Conservation (phyloP, 2,113 vertebrate genomes). For the Sinosuthora webbiana region DNA sequence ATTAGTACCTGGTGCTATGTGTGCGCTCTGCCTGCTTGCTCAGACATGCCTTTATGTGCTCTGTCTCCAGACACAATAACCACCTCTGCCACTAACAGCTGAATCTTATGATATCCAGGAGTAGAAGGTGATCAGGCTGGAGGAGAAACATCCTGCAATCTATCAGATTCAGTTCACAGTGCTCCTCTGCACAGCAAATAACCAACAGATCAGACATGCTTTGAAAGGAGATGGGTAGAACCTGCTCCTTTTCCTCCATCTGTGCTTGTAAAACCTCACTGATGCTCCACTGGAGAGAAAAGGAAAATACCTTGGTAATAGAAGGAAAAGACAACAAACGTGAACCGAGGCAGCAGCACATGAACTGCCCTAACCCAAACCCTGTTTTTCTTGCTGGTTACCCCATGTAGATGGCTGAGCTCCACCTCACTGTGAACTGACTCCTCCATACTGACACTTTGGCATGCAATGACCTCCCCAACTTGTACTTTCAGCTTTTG, state of each 20-base stretch:
- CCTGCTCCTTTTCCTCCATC: neutral
- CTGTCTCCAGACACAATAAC: neutral
- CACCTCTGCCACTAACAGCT: neutral
- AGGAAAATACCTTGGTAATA: neutral
- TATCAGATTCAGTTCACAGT: neutral
- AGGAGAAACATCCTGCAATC: neutral
- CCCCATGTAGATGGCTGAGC: neutral
- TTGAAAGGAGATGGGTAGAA: neutral
- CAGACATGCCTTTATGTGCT: neutral
- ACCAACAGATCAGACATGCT: neutral
- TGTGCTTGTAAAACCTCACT: neutral
- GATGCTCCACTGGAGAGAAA: neutral
- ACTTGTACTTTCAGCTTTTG: neutral
- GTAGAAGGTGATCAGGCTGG: neutral
- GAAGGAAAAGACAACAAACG: neutral
- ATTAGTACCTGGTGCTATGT: neutral
- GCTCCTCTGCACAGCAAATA: neutral
- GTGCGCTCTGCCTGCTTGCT: neutral
- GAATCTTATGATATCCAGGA: neutral
- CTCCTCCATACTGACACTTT: neutral
- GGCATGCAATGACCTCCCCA: neutral
- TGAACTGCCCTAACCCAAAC: neutral
- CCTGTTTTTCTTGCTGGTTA: neutral
- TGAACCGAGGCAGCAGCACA: neutral
- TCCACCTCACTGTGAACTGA: neutral